A percentile compares a stretch with the other conserved stretches of the same genome.
Conservation (phyloP, 2,797 vertebrate species). For the Lindbergichthys nudifrons region DNA sequence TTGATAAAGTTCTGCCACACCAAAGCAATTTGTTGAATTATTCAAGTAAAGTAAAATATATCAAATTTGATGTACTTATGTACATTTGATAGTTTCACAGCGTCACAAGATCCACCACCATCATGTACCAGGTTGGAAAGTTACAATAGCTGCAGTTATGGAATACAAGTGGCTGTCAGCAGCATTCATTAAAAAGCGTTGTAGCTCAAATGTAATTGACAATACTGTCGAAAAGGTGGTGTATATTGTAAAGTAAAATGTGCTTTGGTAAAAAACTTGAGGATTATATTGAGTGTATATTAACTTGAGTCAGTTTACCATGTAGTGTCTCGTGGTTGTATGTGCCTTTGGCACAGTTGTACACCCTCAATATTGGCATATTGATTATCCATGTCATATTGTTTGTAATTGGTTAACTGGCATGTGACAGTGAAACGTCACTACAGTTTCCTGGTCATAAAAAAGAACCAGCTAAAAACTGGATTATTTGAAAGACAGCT, state of each 20-base stretch:
- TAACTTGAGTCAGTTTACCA: constrained; percentile 8
- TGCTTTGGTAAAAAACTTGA: not conserved
- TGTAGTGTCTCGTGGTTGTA: constrained; percentile 29
- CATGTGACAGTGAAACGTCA: constrained; percentile 41
- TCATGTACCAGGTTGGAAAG: not conserved
- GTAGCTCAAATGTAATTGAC: not conserved
- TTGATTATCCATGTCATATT: constrained; percentile 52
- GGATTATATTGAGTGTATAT: not conserved
- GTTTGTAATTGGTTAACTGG: constrained; percentile 36
- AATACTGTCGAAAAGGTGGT: not conserved
- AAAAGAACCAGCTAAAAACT: not conserved
- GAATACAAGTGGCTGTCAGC: not conserved
- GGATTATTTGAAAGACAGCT: not conserved
- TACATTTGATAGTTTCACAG: not conserved
- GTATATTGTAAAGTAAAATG: constrained; percentile 1
- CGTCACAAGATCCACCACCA: not conserved
- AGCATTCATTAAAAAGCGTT: not conserved
- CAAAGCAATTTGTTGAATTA: too few relatives aligned
- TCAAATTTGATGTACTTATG: not conserved
- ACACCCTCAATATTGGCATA: constrained; percentile 41
- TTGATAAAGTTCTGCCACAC: too few relatives aligned
- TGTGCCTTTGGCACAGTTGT: constrained; percentile 25
- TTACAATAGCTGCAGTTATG: not conserved
- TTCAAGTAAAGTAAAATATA: not conserved
- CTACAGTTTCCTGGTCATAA: not conserved